Base-by-base conservation (phyloP, 2,113 vertebrate species). In the Corynorhinus townsendii region DNA sequence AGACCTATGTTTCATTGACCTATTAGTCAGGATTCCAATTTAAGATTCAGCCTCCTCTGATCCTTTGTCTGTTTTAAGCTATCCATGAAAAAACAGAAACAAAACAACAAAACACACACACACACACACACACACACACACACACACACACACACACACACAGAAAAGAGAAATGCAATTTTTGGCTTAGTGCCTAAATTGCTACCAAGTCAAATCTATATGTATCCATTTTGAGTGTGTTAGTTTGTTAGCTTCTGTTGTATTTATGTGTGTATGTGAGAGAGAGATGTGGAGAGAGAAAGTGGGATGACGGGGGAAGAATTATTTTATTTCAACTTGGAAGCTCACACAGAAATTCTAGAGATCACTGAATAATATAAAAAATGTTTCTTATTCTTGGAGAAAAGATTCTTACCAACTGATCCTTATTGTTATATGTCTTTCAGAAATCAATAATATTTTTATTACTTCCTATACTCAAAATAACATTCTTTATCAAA, bases 301-400 rank as follows among this genome's bases (percentile, higher is more conserved):
- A 71, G 2, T 38, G 22, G 28, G 10, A 10, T 7, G 45, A 56
- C 10, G 7, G 16, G 47, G 26, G 40, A 11, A 43, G 19, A 73
- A 54, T 40, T 28, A 30, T 47, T 75, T 75, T 75, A 72, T 33
- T 47, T 91, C 96, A 96, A 85, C 71, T 97, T 97, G 89, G 82
- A 96, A 72, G 97, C 95, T 95, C 93, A 97, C 83, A 75, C 66
- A 75, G 87, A 97, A 97, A 90, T 90, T 97, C 92, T 89, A 88
- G 97, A 97, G 96, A 97, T 94, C 86, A 86, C 89, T 97, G 84
- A 98, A 97, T 96, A 97, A 97, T 97, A 97, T 93, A 98, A 90
- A 97, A 98, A 97, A 64, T 64, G 14, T 92, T 96, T 96, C 92
- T 96, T 86, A 49, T 89, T 97, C 49, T 95, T 98, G 92, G 86